These are phyloP conservation scores for Augiades crinisus DNA, from an alignment of 2,888 invertebrate species.

Conservation along the genomic window DNA sequence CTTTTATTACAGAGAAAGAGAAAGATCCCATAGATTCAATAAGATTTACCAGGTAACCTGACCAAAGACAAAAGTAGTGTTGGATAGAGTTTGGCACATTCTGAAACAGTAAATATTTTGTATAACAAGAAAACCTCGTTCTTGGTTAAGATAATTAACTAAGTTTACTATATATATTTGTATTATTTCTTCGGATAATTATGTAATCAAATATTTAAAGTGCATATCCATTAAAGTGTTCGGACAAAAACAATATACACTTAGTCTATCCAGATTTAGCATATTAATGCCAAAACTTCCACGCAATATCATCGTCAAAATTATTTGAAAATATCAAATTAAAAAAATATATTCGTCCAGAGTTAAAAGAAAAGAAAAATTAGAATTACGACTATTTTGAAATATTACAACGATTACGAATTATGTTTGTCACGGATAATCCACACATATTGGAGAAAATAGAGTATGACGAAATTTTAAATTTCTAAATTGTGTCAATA, in stretches of 20 bases:
- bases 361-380: too few species aligned
- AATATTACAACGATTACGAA: too few species aligned
- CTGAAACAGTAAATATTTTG: not conserved
- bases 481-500: too few species aligned
- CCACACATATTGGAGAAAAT: too few species aligned
- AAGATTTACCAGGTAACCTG: not conserved
- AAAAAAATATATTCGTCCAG: too few species aligned
- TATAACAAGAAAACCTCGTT: not conserved
- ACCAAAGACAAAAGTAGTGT: not conserved
- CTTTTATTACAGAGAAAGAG: not conserved
- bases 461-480: too few species aligned
- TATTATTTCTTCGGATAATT: not conserved
- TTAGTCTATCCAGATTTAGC: too few species aligned
- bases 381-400: too few species aligned
- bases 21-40: not conserved
- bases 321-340: too few species aligned
- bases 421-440: too few species aligned
- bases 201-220: not conserved
- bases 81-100: slow-evolving; percentile 4
- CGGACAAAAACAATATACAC: not conserved
- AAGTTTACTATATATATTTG: not conserved
- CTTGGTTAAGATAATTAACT: not conserved
- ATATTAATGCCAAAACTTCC: too few species aligned
- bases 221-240: not conserved
- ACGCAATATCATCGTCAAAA: too few species aligned